phyloP scores from a whole-genome alignment of 2,113 vertebrate genomes.

The Myrmecobius fasciatus region DNA sequence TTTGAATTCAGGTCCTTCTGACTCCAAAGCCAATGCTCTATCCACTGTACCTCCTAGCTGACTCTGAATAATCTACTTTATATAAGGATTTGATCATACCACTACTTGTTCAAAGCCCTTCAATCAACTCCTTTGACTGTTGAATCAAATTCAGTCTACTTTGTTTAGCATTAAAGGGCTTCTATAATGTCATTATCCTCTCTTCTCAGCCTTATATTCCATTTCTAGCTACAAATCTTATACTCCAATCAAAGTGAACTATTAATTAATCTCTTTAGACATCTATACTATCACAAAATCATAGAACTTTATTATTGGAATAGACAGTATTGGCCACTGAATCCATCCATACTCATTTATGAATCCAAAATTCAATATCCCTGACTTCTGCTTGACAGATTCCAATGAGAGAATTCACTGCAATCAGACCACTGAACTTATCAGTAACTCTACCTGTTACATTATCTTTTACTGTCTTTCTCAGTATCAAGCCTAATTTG shows the following conservation, averaged over 20 bases:
- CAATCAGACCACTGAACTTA: neutral
- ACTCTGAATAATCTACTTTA: neutral
- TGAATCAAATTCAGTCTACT: neutral
- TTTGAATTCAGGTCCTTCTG: too few relatives aligned
- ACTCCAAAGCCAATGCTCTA: too few relatives aligned
- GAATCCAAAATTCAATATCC: neutral
- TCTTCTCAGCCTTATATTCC: neutral
- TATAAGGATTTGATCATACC: neutral
- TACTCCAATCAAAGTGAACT: neutral
- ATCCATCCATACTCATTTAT: neutral
- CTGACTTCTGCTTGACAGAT: neutral
- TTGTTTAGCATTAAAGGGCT: neutral
- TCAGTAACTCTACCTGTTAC: neutral
- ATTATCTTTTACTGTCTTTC: neutral
- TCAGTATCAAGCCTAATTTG: neutral
- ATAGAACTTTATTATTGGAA: neutral
- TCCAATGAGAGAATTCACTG: neutral
- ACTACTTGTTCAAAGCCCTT: neutral
- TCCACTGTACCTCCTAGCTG: too few relatives aligned
- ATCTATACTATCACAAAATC: neutral
- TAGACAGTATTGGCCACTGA: neutral
- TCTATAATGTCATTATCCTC: neutral
- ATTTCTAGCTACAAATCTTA: neutral
- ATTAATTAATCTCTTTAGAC: neutral
- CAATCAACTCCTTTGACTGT: neutral